phyloP scores from a whole-genome alignment of 2,113 vertebrate species.

The Glaucidium brasilianum region DNA sequence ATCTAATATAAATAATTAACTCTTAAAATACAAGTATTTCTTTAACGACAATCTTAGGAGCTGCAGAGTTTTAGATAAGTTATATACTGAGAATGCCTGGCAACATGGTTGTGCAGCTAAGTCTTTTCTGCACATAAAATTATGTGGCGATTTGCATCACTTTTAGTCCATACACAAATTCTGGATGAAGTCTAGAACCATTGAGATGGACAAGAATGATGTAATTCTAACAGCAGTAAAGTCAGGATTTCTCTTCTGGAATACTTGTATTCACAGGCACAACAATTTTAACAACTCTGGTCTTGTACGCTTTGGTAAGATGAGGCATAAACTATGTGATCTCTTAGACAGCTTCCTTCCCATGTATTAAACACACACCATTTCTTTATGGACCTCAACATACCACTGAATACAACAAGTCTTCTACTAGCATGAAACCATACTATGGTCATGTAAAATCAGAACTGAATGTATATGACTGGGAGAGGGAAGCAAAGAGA shows the following conservation, averaged over 20 bases:
- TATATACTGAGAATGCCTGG: neutral
- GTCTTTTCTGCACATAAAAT: neutral
- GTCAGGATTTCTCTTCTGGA: neutral
- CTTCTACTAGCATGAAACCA: neutral
- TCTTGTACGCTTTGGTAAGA: neutral
- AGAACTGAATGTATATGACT: neutral
- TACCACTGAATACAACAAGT: neutral
- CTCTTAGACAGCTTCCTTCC: neutral
- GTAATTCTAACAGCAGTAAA: neutral
- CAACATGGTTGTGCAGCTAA: neutral
- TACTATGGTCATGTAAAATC: neutral
- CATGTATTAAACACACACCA: neutral
- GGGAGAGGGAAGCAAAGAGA: neutral
- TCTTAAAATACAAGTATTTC: neutral
- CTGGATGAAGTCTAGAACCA: neutral
- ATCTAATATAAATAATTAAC: neutral
- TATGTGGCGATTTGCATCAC: neutral
- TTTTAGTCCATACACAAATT: neutral
- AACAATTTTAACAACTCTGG: neutral
- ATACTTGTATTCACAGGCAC: neutral
- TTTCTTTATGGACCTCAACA: neutral
- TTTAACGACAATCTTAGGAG: neutral
- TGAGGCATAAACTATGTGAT: neutral
- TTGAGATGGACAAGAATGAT: neutral
- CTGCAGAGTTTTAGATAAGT: neutral